phyloP scores from a whole-genome alignment of 2,113 vertebrate genomes.

The Pollimyrus isidori region DNA sequence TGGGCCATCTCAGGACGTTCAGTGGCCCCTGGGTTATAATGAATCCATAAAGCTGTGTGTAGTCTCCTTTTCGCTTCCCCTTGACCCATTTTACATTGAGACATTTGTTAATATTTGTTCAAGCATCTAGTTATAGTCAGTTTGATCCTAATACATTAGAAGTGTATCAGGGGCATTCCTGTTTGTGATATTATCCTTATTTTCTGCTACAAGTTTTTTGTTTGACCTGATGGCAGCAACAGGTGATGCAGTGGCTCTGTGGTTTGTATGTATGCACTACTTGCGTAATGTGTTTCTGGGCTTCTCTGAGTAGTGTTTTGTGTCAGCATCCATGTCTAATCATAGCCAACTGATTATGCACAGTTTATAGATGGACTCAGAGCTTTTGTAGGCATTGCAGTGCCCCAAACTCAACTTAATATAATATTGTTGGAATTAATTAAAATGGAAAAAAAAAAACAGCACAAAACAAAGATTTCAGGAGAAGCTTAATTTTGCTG shows the following conservation, averaged over 20 bases:
- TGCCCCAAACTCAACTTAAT: not conserved
- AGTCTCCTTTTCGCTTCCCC: not conserved
- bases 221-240: not conserved
- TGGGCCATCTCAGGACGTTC: not conserved
- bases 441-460: not conserved
- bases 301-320: not conserved
- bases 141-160: not conserved
- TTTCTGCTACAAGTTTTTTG: not conserved
- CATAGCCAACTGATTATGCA: not conserved
- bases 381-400: not conserved
- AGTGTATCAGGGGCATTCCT: not conserved
- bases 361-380: not conserved
- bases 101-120: not conserved
- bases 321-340: not conserved
- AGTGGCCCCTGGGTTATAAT: not conserved
- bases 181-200: not conserved
- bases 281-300: not conserved
- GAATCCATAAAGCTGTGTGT: not conserved
- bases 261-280: not conserved
- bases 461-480: not conserved
- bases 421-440: not conserved
- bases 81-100: not conserved
- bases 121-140: not conserved
- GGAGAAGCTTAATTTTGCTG: not conserved
- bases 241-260: not conserved